phyloP scores from a whole-genome alignment of 2,888 invertebrate species.

The Eupithecia subumbrata region DNA sequence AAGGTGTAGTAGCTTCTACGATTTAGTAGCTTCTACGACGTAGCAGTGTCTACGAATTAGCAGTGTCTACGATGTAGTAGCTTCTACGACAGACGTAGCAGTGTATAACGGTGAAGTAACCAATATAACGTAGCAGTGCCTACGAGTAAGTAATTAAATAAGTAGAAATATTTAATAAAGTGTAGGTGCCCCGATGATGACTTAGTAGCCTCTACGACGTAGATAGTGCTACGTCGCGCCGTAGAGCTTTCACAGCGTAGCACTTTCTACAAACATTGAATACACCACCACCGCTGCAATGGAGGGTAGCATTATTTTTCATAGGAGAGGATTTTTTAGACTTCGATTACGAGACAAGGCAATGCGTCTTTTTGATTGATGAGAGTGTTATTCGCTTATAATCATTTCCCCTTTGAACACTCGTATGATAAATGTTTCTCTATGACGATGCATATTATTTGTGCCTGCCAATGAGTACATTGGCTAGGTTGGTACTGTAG shows the following conservation, averaged over 20 bases:
- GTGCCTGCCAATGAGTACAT: neutral
- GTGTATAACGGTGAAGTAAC: neutral
- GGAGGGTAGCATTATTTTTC: neutral
- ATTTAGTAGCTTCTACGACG: neutral
- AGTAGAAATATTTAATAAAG: too few relatives aligned
- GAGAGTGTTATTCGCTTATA: neutral
- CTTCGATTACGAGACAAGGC: neutral
- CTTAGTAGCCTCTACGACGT: neutral
- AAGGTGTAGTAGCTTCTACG: neutral
- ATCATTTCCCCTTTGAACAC: neutral
- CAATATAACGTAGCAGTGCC: neutral
- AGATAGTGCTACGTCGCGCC: neutral
- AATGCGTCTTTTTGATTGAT: constrained; percentile 5
- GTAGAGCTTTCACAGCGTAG: neutral
- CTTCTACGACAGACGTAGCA: neutral
- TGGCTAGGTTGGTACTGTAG: neutral
- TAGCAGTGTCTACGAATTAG: neutral
- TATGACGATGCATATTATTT: constrained; percentile 1
- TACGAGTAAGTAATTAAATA: neutral
- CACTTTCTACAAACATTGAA: neutral
- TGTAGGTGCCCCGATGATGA: neutral
- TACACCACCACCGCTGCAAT: neutral
- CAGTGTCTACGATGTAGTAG: neutral
- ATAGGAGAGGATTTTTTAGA: neutral
- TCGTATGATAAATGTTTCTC: constrained; percentile 1